Evolutionary conservation across 1,140 invertebrate species (phyloP), one percentile per base, ranked within the genome.

Genomic region (Heliothis subflexa): DNA sequence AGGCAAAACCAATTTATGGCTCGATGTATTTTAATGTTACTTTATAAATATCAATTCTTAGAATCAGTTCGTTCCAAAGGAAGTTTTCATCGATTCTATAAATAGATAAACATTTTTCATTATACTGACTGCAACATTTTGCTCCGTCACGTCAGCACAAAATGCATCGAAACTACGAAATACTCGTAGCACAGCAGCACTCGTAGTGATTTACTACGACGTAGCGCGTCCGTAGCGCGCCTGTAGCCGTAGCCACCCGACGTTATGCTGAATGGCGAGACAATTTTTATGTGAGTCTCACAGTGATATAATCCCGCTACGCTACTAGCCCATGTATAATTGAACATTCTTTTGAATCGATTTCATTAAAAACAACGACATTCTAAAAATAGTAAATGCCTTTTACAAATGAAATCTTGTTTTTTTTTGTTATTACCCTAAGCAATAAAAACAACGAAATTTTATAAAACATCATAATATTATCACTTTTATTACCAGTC

Each of bases 401-500:
- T 75, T 50, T n/a, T 40, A 62, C 62, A 61, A 73, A 59, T 40
- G 54, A 55, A 73, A 73, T 59, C 28, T 18, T 59, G 13, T 73
- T 59, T 52, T 16, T 16, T 12, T 64, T 47, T 16, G 14, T 62
- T 80, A 74, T 50, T 68, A 72, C 49, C 66, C 74, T 80, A 80
- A 80, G 73, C 74, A 72, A 77, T 77, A 71, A 45, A 61, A 64
- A 55, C 59, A 78, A 78, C 68, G 55, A 72, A 78, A 72, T 71
- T 52, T 72, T 52, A 52, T 78, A 78, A 72, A 78, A 79, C 57
- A 64, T 62, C 47, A 71, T 80, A 40, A 40, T 40, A 40, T 9
- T 40, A 83, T 83, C 81, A 83, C 81, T 40, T 64, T 78, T 50
- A 12, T 77, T 80, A 47, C 80, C 82, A 85, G 80, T 85, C 84